phyloP scores from a whole-genome alignment of 2,888 invertebrate species.

The Aleiodes testaceus region DNA sequence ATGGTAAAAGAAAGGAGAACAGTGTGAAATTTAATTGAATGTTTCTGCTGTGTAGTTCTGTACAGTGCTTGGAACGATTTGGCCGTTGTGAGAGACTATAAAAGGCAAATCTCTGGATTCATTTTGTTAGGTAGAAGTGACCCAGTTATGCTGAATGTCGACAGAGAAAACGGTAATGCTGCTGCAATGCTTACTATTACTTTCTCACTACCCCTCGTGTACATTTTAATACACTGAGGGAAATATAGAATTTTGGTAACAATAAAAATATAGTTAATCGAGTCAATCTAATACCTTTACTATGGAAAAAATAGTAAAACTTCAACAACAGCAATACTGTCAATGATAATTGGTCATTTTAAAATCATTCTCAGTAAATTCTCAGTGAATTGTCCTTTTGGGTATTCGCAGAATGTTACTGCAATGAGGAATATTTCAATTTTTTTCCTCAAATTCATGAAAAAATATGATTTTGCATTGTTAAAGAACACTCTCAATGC shows the following conservation, averaged over 20 bases:
- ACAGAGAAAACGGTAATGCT: conserved; percentile 19
- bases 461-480: neutral
- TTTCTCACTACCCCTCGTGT: neutral
- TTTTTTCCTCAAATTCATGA: neutral
- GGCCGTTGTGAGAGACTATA: conserved; percentile 20
- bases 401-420: no score
- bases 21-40: conserved; percentile 25
- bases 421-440: no score
- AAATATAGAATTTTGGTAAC: no score
- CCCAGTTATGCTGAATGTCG: conserved; percentile 17
- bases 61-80: conserved; percentile 6
- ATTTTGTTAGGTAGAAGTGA: neutral
- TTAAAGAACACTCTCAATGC: neutral
- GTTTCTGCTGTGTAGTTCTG: conserved; percentile 3
- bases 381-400: no score
- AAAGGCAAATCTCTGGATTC: conserved; percentile 22
- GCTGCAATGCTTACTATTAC: conserved; percentile 4
- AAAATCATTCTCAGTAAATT: no score
- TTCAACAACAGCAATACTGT: no score
- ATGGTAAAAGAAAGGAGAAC: neutral
- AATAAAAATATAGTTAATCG: no score
- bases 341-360: no score
- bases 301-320: no score
- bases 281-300: no score
- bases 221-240: neutral